A percentile compares a stretch with the other conserved stretches of the same genome.
phyloP scores from a whole-genome alignment of 2,888 invertebrate species.

The Acanthopleura granulata region DNA sequence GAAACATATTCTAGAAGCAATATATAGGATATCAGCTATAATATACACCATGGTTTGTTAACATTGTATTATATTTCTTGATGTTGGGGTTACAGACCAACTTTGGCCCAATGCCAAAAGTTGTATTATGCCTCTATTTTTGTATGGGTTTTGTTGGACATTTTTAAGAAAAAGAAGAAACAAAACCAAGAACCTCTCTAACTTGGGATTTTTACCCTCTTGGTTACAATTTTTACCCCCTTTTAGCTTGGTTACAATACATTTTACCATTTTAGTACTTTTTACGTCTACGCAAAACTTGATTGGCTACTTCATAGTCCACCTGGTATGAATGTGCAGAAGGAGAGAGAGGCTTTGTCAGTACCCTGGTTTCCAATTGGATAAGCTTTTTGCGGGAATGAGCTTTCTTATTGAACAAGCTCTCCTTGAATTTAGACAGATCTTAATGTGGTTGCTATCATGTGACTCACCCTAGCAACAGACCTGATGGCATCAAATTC shows the following conservation, averaged over 20 bases:
- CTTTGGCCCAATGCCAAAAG: background rate
- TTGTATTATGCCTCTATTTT: slow-evolving; percentile 13
- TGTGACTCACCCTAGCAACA: no score
- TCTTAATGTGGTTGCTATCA: no score
- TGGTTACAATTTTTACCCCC: no score
- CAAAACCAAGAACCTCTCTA: background rate
- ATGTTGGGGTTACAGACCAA: background rate
- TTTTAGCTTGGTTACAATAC: no score
- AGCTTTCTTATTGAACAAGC: no score
- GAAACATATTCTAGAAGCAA: slow-evolving; percentile 9
- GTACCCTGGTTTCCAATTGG: no score
- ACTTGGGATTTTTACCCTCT: background rate
- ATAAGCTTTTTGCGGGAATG: no score
- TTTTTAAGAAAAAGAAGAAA: background rate
- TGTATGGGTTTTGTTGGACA: slow-evolving; percentile 13
- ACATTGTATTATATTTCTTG: background rate
- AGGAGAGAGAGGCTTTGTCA: no score
- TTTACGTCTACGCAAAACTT: slow-evolving; percentile 4
- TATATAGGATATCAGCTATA: background rate
- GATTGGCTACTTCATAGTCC: no score
- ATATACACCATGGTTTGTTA: background rate
- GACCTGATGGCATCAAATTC: no score
- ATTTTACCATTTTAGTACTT: background rate
- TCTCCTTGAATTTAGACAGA: no score
- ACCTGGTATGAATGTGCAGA: no score